Evolutionary conservation across 2,888 invertebrate species (phyloP).

Genomic region (Phymatocera aterrima): DNA sequence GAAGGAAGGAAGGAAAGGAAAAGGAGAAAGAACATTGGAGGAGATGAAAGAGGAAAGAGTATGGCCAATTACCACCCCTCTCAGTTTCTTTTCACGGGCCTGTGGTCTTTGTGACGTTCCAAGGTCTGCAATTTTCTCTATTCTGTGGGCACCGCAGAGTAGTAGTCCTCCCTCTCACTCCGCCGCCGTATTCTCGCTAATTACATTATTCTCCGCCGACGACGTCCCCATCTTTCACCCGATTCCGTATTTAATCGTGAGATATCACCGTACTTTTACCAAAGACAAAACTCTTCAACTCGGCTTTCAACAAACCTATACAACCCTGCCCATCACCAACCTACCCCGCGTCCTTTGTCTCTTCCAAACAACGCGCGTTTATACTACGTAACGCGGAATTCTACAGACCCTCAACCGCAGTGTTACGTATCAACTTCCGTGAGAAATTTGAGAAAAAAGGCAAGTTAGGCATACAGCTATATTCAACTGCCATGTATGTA

Average conservation of each 20-base stretch:
- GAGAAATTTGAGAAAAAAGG: too few species aligned
- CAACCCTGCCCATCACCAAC: neutral
- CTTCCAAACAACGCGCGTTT: neutral
- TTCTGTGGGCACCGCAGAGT: constrained; percentile 25
- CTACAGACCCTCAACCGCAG: too few species aligned
- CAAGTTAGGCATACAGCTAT: too few species aligned
- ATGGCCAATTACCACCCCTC: constrained; percentile 54
- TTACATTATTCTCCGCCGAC: constrained; percentile 37
- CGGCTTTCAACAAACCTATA: constrained; percentile 14
- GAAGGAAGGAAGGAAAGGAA: constrained; percentile 22
- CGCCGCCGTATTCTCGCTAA: constrained; percentile 33
- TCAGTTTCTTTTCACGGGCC: constrained; percentile 26
- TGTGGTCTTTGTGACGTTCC: constrained; percentile 38
- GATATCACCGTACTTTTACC: constrained; percentile 20
- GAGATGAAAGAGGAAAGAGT: constrained; percentile 51
- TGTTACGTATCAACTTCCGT: too few species aligned
- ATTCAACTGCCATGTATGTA: too few species aligned
- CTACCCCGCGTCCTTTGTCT: neutral
- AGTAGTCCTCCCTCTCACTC: too few species aligned
- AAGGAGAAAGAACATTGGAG: constrained; percentile 14
- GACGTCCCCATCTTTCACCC: neutral
- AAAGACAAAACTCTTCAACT: constrained; percentile 12
- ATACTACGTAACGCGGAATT: neutral
- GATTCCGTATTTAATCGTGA: constrained; percentile 18
- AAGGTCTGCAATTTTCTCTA: constrained; percentile 45